A percentile compares a stretch with the other conserved stretches of the same genome.
Conservation (phyloP, 2,113 vertebrate species). For the Polypterus senegalus region DNA sequence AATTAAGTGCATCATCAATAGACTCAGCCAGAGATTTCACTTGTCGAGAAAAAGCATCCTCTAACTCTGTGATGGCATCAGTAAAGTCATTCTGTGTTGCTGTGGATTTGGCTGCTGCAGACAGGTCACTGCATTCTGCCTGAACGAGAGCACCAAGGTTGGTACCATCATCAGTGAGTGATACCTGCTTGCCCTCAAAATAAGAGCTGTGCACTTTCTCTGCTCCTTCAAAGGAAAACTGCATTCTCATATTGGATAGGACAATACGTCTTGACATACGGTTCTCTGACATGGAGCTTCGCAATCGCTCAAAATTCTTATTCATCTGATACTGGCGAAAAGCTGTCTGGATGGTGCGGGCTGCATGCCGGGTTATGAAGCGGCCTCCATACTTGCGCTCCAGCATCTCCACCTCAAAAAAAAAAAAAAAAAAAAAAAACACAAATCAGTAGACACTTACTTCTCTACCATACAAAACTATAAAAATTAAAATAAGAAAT, state of each 20-base stretch:
- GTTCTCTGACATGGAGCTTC: slow-evolving; percentile 97
- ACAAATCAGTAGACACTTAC: too few relatives aligned
- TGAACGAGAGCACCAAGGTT: slow-evolving; percentile 65
- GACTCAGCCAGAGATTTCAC: slow-evolving; percentile 93
- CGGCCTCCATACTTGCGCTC: slow-evolving; percentile 96
- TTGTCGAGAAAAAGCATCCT: slow-evolving; percentile 90
- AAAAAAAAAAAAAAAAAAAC: background rate
- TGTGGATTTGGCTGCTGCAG: slow-evolving; percentile 57
- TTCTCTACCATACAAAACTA: background rate
- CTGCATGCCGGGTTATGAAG: slow-evolving; percentile 92
- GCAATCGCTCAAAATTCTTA: slow-evolving; percentile 91
- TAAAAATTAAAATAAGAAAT: too few relatives aligned
- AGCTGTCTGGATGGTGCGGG: slow-evolving; percentile 91
- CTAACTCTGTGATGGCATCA: slow-evolving; percentile 87
- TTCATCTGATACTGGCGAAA: slow-evolving; percentile 99
- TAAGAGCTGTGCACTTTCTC: slow-evolving; percentile 95
- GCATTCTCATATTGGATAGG: slow-evolving; percentile 98
- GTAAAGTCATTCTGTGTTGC: slow-evolving; percentile 68
- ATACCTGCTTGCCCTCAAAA: slow-evolving; percentile 89
- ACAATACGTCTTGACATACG: slow-evolving; percentile 94
- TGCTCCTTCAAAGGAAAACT: slow-evolving; percentile 96
- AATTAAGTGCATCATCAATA: slow-evolving; percentile 90
- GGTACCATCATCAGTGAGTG: slow-evolving; percentile 67
- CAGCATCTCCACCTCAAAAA: slow-evolving; percentile 88
- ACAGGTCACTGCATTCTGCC: slow-evolving; percentile 60